Evolutionary conservation across 2,888 invertebrate species (phyloP), one percentile per base, ranked within the genome.

Genomic region (Fragum sueziense): DNA sequence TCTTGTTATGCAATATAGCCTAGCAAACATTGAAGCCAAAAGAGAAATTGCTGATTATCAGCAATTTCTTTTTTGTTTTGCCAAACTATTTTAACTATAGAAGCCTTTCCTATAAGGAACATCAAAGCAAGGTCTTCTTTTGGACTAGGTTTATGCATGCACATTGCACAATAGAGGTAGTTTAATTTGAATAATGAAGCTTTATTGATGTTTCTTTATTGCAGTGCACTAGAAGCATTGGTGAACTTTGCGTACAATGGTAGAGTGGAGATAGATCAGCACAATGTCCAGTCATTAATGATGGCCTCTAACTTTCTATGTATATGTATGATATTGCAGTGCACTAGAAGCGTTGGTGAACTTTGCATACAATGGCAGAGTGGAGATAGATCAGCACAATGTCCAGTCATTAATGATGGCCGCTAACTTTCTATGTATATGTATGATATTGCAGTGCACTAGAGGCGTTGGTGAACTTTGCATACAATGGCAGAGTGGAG

Each of bases 161-260:
- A n/a, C n/a, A n/a, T n/a, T n/a, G n/a, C n/a, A n/a, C n/a, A n/a
- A n/a, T n/a, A n/a, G n/a, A n/a, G n/a, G n/a, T n/a, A n/a, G n/a
- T n/a, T n/a, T n/a, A n/a, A n/a, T n/a, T n/a, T n/a, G n/a, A n/a
- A n/a, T n/a, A n/a, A n/a, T n/a, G n/a, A n/a, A n/a, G n/a, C n/a
- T n/a, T n/a, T n/a, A n/a, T n/a, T n/a, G n/a, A n/a, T n/a, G n/a
- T n/a, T n/a, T n/a, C n/a, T 17, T 41, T 17, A 41, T 41, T 9
- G 41, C 90, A 96, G 96, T 90, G 97, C 97, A 7, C 93, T 97
- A 85, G 97, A 97, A 93, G 95, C 96, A 51, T 94, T 97, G 68
- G 95, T 97, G 52, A 96, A 97, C 93, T 97, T 96, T 94, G 97
- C 97, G 0, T 97, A 97, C 93, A 96, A 96, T 84, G 97, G 94